Conservation (phyloP, 2,888 invertebrate genomes). For the Euplexia lucipara region DNA sequence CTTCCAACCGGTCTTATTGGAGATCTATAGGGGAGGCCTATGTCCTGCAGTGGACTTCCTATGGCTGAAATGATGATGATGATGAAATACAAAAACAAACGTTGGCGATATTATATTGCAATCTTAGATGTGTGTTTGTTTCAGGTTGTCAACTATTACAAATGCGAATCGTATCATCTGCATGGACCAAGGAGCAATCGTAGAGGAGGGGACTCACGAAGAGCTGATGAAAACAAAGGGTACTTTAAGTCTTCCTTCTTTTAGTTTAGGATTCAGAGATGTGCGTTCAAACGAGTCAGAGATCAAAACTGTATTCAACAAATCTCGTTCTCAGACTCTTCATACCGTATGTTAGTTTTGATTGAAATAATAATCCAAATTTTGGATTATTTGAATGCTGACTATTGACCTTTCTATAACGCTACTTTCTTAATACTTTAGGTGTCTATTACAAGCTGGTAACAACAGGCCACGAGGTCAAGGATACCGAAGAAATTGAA, state of each 20-base stretch:
- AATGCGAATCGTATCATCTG: slow-evolving; percentile 94
- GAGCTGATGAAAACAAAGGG: slow-evolving; percentile 93
- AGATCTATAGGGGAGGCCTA: no score
- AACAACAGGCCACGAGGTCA: slow-evolving; percentile 90
- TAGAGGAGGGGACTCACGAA: slow-evolving; percentile 94
- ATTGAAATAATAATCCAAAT: no score
- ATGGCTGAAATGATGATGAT: no score
- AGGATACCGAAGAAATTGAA: slow-evolving; percentile 81
- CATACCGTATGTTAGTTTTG: no score
- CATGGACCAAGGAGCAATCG: slow-evolving; percentile 93
- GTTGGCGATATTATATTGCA: background rate
- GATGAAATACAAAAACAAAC: background rate
- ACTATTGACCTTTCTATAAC: background rate
- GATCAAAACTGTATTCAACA: no score
- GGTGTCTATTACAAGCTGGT: slow-evolving; percentile 91
- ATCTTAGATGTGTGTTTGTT: slow-evolving; percentile 19
- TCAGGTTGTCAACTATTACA: slow-evolving; percentile 93
- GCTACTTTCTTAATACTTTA: slow-evolving; percentile 44
- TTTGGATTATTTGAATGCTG: no score
- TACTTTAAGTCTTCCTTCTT: slow-evolving; percentile 62
- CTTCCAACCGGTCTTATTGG: no score
- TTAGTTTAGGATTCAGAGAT: background rate
- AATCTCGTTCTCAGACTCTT: no score
- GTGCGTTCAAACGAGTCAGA: background rate
- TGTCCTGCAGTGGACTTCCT: no score